Evolutionary conservation across 35 echinoderm and acorn worm species (phyloP).

Genomic region (Lytechinus variegatus): DNA sequence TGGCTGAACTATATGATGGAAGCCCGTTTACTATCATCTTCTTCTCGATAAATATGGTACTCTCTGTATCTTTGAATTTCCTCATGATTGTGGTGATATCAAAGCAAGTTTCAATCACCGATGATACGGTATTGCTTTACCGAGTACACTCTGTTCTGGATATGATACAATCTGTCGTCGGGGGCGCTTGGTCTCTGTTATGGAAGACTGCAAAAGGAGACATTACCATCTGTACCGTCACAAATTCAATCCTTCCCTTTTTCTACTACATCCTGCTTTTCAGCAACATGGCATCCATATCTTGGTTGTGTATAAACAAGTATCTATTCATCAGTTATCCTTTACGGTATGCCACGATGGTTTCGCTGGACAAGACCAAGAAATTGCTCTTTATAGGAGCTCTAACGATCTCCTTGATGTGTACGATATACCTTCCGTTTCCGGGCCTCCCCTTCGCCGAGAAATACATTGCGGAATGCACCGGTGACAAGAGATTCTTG

Average conservation of each 20-base stretch:
- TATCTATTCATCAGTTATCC: constrained; percentile 17
- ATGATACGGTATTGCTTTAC: neutral
- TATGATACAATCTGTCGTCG: neutral
- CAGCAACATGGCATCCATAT: constrained; percentile 22
- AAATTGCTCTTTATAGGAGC: neutral
- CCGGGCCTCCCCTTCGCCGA: neutral
- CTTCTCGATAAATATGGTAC: neutral
- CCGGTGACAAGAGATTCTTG: neutral
- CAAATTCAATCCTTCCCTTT: constrained; percentile 11
- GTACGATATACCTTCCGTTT: constrained; percentile 26
- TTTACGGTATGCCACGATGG: neutral
- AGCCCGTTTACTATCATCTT: neutral
- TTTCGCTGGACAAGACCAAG: neutral
- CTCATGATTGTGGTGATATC: neutral
- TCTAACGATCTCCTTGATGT: neutral
- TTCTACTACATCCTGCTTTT: constrained; percentile 28
- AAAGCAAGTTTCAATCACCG: neutral
- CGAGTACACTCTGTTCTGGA: neutral
- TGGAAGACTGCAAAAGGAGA: neutral
- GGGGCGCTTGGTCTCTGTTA: neutral
- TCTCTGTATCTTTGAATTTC: neutral
- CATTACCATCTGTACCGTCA: neutral
- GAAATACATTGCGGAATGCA: constrained; percentile 26
- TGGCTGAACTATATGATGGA: neutral
- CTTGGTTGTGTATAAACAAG: constrained; percentile 7